Conservation (phyloP, 2,888 invertebrate genomes). For the Chromoteleia sp. region DNA sequence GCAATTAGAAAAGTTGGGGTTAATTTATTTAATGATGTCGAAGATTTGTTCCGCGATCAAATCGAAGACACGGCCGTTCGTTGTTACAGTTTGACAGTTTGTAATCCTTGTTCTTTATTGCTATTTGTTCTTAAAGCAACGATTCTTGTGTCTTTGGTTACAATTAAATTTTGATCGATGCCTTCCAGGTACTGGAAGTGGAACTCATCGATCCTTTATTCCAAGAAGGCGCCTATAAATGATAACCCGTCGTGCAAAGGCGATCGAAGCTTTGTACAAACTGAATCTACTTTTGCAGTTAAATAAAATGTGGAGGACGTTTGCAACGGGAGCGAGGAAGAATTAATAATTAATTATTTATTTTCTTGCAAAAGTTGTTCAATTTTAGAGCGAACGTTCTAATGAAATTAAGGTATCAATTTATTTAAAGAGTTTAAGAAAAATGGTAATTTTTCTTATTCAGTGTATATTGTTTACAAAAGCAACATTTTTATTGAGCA, state of each 20-base stretch:
- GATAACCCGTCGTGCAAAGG: slow-evolving; percentile 69
- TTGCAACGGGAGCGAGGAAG: too few relatives aligned
- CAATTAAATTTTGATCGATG: slow-evolving; percentile 62
- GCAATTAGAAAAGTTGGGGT: not conserved
- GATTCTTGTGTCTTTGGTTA: slow-evolving; percentile 19
- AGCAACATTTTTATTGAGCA: too few relatives aligned
- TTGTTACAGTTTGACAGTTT: not conserved
- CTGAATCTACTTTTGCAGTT: slow-evolving; percentile 25
- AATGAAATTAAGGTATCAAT: too few relatives aligned
- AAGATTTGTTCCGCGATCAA: too few relatives aligned
- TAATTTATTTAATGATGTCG: not conserved
- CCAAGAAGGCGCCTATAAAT: slow-evolving; percentile 73
- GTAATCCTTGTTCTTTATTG: slow-evolving; percentile 12
- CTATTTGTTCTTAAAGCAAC: slow-evolving; percentile 18
- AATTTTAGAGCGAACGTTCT: too few relatives aligned
- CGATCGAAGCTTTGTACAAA: slow-evolving; percentile 70
- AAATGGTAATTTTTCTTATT: too few relatives aligned
- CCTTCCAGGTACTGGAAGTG: slow-evolving; percentile 66
- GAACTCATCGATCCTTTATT: slow-evolving; percentile 69
- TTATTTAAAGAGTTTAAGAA: too few relatives aligned
- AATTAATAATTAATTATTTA: too few relatives aligned
- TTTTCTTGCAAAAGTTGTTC: too few relatives aligned
- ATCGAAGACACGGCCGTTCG: too few relatives aligned
- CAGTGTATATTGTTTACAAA: too few relatives aligned
- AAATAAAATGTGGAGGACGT: too few relatives aligned